phyloP scores from a whole-genome alignment of 2,797 vertebrate species.

The Borostomias antarcticus region DNA sequence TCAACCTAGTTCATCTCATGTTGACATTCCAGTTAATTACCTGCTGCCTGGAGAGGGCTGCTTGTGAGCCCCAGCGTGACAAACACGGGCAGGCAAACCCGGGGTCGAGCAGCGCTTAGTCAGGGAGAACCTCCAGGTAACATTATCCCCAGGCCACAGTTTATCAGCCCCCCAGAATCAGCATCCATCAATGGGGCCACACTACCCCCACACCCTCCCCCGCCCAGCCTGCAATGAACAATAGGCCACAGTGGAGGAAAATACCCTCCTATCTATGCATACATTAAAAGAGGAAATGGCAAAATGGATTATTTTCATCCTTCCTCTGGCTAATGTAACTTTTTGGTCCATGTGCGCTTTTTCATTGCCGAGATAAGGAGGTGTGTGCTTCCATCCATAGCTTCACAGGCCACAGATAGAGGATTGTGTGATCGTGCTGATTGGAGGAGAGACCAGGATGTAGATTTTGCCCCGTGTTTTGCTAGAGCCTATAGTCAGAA shows the following conservation, averaged over 20 bases:
- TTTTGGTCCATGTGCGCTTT: neutral
- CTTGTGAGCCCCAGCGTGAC: slow-evolving; percentile 32
- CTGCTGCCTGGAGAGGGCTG: slow-evolving; percentile 48
- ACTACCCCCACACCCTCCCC: slow-evolving; percentile 5
- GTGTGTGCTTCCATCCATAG: slow-evolving; percentile 9
- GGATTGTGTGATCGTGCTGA: neutral
- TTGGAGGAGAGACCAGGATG: neutral
- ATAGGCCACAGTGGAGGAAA: slow-evolving; percentile 7
- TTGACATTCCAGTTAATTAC: slow-evolving; percentile 69
- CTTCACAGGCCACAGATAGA: slow-evolving; percentile 3
- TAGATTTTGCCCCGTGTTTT: neutral
- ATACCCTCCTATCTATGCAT: neutral
- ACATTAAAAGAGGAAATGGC: slow-evolving; percentile 13
- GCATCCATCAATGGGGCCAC: slow-evolving; percentile 28
- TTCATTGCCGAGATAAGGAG: slow-evolving; percentile 4
- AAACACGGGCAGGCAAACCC: slow-evolving; percentile 36
- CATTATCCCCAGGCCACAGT: slow-evolving; percentile 31
- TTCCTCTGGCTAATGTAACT: slow-evolving; percentile 4
- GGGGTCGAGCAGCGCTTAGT: slow-evolving; percentile 26
- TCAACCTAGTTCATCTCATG: slow-evolving; percentile 61
- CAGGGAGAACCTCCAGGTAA: slow-evolving; percentile 42
- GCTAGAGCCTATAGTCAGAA: neutral
- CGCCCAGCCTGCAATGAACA: slow-evolving; percentile 23
- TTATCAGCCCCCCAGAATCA: slow-evolving; percentile 36
- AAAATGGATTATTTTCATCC: slow-evolving; percentile 8